Evolutionary conservation across 2,113 vertebrate species (phyloP).

Genomic region (Piprites chloris): DNA sequence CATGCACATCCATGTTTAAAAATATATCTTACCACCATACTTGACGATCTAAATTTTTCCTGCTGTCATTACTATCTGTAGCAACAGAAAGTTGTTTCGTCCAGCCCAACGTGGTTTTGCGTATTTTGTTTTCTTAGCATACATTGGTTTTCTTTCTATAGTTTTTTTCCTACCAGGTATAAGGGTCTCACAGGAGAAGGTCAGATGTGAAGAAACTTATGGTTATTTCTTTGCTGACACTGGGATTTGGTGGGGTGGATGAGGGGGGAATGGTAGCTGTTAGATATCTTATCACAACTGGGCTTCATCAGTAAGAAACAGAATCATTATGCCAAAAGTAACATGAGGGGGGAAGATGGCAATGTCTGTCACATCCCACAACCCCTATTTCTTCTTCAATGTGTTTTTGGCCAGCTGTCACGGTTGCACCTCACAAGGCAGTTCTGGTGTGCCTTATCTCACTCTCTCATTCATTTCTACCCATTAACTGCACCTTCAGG

Average conservation of each 20-base stretch:
- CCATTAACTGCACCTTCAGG: background rate
- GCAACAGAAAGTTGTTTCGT: background rate
- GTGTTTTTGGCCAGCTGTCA: background rate
- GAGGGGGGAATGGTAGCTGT: accelerated
- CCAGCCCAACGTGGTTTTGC: background rate
- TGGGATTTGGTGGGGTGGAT: background rate
- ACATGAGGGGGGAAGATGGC: background rate
- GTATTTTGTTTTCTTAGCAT: background rate
- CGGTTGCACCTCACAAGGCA: background rate
- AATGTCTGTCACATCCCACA: background rate
- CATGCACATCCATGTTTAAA: background rate
- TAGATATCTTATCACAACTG: background rate
- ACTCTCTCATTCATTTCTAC: background rate
- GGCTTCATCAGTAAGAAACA: background rate
- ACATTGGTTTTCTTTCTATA: background rate
- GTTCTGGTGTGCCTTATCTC: background rate
- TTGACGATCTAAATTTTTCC: background rate
- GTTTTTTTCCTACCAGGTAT: background rate
- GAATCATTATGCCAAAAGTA: background rate
- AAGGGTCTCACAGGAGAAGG: background rate
- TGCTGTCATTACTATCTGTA: background rate
- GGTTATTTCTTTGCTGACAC: background rate
- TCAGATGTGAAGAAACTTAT: background rate
- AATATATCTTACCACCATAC: background rate
- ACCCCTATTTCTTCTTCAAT: background rate